Evolutionary conservation across 2,113 vertebrate genomes (phyloP), one percentile per base, ranked within the genome.

Genomic region (Rhabdornis inornatus): DNA sequence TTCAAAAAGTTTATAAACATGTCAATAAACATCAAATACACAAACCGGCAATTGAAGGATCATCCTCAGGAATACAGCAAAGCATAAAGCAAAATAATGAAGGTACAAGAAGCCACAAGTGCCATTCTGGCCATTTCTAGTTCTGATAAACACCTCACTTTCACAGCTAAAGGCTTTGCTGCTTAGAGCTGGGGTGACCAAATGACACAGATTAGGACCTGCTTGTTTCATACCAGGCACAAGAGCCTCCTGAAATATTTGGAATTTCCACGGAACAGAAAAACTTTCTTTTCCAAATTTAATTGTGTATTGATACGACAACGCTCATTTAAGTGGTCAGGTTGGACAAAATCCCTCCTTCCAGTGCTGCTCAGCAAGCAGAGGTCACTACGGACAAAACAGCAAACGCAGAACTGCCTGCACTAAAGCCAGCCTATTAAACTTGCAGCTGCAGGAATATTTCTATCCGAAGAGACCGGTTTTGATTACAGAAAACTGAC

Each of bases 181-280:
- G 2, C 53, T 65, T 28, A 24, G 7, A 39, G 12, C 27, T 44
- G 30, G 2, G 15, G 7, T 56, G 40, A 31, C 9, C 1, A 1
- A 76, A 27, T 0, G 9, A 56, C 33, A 45, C 1, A 1, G 24
- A 24, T 44, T 10, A 8, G 2, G 6, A 68, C 30, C 53, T 35
- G 22, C 23, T 37, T 35, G 5, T 33, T 50, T 64, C 3, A 2
- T 30, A 35, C 17, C n/a, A 60, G 18, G 11, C n/a, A 63, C 7
- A 13, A 53, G 19, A 92, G 47, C 2, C 3, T 21, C 21, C 9
- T 3, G 11, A 68, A 83, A 33, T 2, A 3, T 16, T 5, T 33
- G 30, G n/a, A 11, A 35, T 7, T 88, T 68, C 49, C 27, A 14
- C 5, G 14, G 25, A 20, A 77, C 3, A 33, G 8, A 9, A 60